These are phyloP conservation scores for Falco naumanni DNA, from an alignment of 2,797 vertebrate genomes.

Conservation along the genomic window DNA sequence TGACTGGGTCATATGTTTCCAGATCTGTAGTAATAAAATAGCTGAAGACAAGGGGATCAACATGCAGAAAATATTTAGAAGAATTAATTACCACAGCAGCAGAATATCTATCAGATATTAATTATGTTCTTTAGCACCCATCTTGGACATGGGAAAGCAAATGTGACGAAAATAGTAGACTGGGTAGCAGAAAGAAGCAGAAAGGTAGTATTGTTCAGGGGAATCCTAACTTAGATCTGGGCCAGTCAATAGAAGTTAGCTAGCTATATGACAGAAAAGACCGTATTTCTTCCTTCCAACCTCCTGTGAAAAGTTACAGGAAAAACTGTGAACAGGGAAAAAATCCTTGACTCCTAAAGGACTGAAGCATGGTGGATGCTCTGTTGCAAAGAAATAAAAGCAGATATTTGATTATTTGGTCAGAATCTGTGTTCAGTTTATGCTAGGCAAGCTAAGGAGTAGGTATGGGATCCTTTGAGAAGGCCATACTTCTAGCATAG, in stretches of 20 bases:
- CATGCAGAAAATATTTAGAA: neutral
- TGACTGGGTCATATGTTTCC: neutral
- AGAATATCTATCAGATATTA: neutral
- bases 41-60: neutral
- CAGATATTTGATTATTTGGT: neutral
- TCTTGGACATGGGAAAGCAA: neutral
- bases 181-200: neutral
- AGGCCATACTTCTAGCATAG: neutral
- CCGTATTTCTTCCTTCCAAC: neutral
- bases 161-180: neutral
- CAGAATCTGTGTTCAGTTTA: neutral
- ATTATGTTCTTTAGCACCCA: neutral
- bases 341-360: neutral
- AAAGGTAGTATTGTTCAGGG: neutral
- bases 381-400: neutral
- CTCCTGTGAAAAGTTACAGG: neutral
- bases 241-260: neutral
- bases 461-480: neutral
- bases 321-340: neutral
- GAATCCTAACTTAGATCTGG: neutral
- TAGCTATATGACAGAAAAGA: neutral
- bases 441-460: neutral
- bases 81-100: neutral
- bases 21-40: neutral
- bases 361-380: neutral